Percentiles rank a stretch among this genome's conserved stretches.
phyloP scores from a whole-genome alignment of 2,113 vertebrate species.

The Cervus canadensis region DNA sequence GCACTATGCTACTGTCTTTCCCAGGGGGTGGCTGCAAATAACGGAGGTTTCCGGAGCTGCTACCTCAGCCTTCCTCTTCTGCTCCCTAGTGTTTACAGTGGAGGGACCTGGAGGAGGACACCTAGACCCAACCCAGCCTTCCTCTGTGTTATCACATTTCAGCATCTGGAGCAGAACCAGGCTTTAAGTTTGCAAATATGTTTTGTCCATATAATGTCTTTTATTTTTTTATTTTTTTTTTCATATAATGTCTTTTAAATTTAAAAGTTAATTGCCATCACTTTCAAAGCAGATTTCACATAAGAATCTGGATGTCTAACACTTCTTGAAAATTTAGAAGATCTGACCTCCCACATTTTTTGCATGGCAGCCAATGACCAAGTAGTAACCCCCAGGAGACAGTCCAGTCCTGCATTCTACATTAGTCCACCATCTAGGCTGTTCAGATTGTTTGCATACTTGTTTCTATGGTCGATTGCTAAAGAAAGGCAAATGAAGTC shows the following conservation, averaged over 20 bases:
- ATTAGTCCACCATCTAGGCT: neutral
- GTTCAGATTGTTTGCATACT: neutral
- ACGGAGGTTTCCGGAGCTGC: neutral
- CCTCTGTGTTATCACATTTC: neutral
- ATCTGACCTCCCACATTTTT: neutral
- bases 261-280: neutral
- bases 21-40: neutral
- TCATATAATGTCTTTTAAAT: neutral
- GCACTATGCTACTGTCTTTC: neutral
- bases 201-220: neutral
- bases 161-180: neutral
- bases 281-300: neutral
- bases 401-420: accelerated
- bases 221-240: too few species aligned
- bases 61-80: neutral
- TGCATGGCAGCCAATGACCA: neutral
- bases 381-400: neutral
- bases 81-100: neutral
- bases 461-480: neutral
- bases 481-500: neutral
- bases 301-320: neutral
- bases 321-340: neutral
- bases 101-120: neutral
- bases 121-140: neutral
- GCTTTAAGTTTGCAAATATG: neutral